Evolutionary conservation across 2,113 vertebrate species (phyloP), one percentile per base, ranked within the genome.

Genomic region (Crotalus viridis): DNA sequence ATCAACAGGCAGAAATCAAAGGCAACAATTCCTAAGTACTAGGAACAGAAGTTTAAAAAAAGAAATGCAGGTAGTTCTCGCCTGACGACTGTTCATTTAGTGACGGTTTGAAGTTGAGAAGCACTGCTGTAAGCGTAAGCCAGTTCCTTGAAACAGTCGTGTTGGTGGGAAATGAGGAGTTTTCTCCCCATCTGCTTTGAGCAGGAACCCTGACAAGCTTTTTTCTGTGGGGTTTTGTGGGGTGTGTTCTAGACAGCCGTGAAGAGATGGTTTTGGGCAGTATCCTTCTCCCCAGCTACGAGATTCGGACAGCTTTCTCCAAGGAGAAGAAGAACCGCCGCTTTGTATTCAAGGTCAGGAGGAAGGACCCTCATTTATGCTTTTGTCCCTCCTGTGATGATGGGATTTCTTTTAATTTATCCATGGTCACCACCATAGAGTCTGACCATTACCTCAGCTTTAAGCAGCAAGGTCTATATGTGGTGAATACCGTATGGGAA

Each of bases 281-380:
- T 94, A 98, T 99, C 87, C 98, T 98, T 4, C 97, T 99, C 3
- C 99, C 98, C 5, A 99, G 98, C 96, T 99, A 99, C 96, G 98
- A 96, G 90, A 97, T 99, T 92, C 97, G 98, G 46, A 98, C 98
- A 57, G 98, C 98, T 86, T 97, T 98, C 1, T 97, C 98, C 0
- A 96, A 98, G 90, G 98, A 98, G 95, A 98, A 98, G 93, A 98
- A 98, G 87, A 98, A 98, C 94, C 97, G 98, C 26, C 98, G 98
- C 91, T 98, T 98, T 94, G 98, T 98, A 51, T 99, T 99, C 96
- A 99, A 99, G 89, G 99, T 99, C 96, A 96, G 96, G 33, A 21
- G 33, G 33, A 81, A 81, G 74, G 74, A 39, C 74, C 74, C 33
- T 39, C 74, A 81, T 39, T 39, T 81, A 81, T 81, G 74, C 74